Base-by-base conservation (phyloP, 1,140 invertebrate genomes). In the Drosophila elegans region DNA sequence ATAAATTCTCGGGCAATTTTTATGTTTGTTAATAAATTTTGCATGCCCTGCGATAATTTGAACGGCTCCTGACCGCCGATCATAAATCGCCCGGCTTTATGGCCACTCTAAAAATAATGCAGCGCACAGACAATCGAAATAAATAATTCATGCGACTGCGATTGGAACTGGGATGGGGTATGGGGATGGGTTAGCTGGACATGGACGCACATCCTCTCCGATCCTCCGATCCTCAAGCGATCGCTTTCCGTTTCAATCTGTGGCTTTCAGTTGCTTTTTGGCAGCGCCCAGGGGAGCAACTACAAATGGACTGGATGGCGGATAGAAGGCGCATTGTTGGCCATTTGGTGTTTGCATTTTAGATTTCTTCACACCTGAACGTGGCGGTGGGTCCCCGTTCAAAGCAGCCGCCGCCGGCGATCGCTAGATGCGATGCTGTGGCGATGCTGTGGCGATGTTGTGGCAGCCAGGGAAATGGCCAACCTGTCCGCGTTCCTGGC, bases 21-120 rank as follows among this genome's bases (percentile, higher is more conserved):
- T 83, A 84, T 91, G 80, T 91, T 91, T 84, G 88, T 91, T 91
- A 88, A 91, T 91, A 91, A 91, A 91, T 91, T 91, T 91, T 85
- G 83, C 78, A 84, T 89, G 80, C 83, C 61, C 77, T 78, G 85
- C 61, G 64, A 89, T 89, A 90, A 90, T 89, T 90, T 90, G 83
- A 89, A 74, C 84, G 80, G 74, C 75, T 78, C 67, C 73, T 57
- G 73, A 49, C 61, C 66, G 66, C 59, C 67, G 75, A 51, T 78
- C 74, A 78, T 78, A 78, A 78, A 80, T 84, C 63, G 42, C 25
- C 32, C n/a, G 52, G 62, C 67, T 72, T 57, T 78, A 74, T 79
- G 60, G 72, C 49, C 44, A n/a, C 59, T 64, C 60, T 74, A 67
- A 75, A 76, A 75, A 59, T 88, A 88, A 88, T 88, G 63, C 79